phyloP scores from a whole-genome alignment of 2,888 invertebrate genomes.

The Habroteleia sp. region DNA sequence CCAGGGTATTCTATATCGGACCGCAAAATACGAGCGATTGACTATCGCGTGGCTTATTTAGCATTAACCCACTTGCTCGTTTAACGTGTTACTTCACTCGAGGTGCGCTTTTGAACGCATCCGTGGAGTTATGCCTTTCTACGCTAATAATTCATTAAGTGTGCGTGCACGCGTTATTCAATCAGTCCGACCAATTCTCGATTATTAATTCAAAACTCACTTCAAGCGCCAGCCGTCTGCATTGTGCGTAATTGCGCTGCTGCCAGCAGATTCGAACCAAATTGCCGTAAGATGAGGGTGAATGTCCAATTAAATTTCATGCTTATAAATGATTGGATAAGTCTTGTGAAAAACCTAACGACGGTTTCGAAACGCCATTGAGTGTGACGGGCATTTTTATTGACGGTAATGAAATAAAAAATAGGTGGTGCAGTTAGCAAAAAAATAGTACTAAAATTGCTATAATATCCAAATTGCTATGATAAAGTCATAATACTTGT shows the following conservation, averaged over 20 bases:
- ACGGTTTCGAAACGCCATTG: too few relatives aligned
- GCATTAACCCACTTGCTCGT: constrained; percentile 64
- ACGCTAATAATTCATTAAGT: constrained; percentile 10
- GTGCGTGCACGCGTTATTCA: constrained; percentile 21
- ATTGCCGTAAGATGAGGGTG: constrained; percentile 10
- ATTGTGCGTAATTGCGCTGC: constrained; percentile 6
- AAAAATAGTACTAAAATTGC: too few relatives aligned
- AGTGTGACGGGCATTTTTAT: too few relatives aligned
- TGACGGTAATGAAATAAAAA: too few relatives aligned
- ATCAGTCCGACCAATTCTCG: constrained; percentile 6
- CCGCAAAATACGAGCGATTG: constrained; percentile 62
- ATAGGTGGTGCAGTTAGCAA: too few relatives aligned
- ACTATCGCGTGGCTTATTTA: constrained; percentile 60
- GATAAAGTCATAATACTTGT: too few relatives aligned
- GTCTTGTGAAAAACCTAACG: too few relatives aligned
- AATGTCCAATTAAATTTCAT: constrained; percentile 18
- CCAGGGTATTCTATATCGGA: constrained; percentile 55
- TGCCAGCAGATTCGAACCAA: not conserved
- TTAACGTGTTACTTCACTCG: constrained; percentile 52
- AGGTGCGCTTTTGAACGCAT: constrained; percentile 27
- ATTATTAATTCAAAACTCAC: constrained; percentile 16
- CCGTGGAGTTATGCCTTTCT: constrained; percentile 19
- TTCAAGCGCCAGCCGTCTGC: constrained; percentile 10
- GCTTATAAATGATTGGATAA: too few relatives aligned
- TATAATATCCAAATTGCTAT: too few relatives aligned